A percentile compares a stretch with the other conserved stretches of the same genome.
These are phyloP conservation scores for Erithacus rubecula DNA, from an alignment of 2,797 vertebrate genomes.

Conservation along the genomic window DNA sequence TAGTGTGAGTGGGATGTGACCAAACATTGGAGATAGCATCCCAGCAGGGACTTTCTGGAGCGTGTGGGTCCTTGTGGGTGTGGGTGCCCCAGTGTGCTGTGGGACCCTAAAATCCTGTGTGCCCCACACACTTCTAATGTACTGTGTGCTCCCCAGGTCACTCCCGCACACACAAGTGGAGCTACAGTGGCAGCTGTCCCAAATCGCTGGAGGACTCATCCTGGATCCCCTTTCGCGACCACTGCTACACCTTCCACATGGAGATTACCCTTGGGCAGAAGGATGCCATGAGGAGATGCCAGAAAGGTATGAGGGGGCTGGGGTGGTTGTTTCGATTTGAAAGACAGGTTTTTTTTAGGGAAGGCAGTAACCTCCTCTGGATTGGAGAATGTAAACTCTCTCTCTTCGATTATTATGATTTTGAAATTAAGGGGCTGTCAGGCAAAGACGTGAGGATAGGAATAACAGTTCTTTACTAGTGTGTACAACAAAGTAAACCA, in stretches of 20 bases:
- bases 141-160: constrained; percentile 28
- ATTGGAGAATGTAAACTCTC: too few relatives aligned
- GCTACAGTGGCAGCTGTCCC: constrained; percentile 85
- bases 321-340: background rate
- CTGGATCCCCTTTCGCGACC: constrained; percentile 92
- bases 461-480: too few relatives aligned
- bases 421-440: too few relatives aligned
- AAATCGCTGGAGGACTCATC: constrained; percentile 82
- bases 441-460: too few relatives aligned
- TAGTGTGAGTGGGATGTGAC: background rate
- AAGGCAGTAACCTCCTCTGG: too few relatives aligned
- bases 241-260: constrained; percentile 95
- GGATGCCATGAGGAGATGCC: constrained; percentile 85
- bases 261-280: constrained; percentile 85
- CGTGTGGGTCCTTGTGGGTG: background rate
- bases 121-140: background rate
- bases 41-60: background rate
- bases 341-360: too few relatives aligned
- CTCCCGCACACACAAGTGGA: constrained; percentile 76
- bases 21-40: background rate
- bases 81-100: background rate
- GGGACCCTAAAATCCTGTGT: fast-evolving
- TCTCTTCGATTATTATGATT: too few relatives aligned
- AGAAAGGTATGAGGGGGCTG: constrained; percentile 77
- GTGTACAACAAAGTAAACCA: too few relatives aligned